A percentile compares a stretch with the other conserved stretches of the same genome.
Evolutionary conservation across 2,888 invertebrate species (phyloP).

Genomic region (Latrodectus elegans): DNA sequence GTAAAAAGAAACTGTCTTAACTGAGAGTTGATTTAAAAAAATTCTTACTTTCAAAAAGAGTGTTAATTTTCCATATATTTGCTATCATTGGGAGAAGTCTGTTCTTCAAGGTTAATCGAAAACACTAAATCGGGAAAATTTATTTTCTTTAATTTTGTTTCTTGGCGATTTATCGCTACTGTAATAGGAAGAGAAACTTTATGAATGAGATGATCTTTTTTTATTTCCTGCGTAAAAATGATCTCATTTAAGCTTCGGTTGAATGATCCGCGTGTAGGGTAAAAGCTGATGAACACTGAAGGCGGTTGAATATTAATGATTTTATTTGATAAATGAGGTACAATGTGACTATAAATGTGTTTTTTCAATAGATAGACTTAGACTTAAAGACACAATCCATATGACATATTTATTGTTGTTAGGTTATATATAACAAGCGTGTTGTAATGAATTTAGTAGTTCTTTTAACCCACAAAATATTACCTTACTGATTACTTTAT

Average conservation of each 20-base stretch:
- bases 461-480: no score
- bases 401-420: no score
- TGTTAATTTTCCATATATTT: no score
- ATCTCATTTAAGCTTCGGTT: conserved; percentile 34
- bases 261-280: conserved; percentile 15
- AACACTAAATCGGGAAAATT: conserved; percentile 3
- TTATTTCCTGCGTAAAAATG: conserved; percentile 18
- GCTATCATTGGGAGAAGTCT: not conserved
- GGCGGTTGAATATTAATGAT: conserved; percentile 37
- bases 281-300: conserved; percentile 29
- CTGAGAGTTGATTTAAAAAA: not conserved
- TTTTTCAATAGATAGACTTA: not conserved
- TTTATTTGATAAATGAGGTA: conserved; percentile 18
- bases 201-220: conserved; percentile 24
- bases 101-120: conserved; percentile 23
- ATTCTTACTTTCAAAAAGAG: not conserved
- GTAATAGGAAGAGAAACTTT: conserved; percentile 16
- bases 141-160: conserved; percentile 12
- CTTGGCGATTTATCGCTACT: conserved; percentile 32
- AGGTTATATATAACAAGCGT: no score
- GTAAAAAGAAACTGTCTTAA: not conserved
- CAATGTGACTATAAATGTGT: conserved; percentile 7
- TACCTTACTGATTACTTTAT: no score
- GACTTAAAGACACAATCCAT: no score
- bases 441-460: no score